phyloP scores from a whole-genome alignment of 2,888 invertebrate genomes.

The Volucella inanis region DNA sequence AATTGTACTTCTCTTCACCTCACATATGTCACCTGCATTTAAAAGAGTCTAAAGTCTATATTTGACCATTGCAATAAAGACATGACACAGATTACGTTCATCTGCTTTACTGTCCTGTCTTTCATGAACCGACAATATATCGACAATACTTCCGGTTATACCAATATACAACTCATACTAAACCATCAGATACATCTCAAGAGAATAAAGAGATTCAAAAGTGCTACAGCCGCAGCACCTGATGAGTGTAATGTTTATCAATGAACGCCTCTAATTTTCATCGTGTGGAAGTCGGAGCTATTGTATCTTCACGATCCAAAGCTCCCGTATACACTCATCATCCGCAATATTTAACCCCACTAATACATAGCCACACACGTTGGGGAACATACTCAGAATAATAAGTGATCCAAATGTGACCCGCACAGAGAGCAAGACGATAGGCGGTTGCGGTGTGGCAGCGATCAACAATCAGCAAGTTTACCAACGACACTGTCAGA shows the following conservation, averaged over 20 bases:
- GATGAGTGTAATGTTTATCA: slow-evolving; percentile 31
- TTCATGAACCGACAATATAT: too few species aligned
- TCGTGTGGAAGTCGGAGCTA: slow-evolving; percentile 46
- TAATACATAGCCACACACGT: slow-evolving; percentile 66
- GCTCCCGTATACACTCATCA: slow-evolving; percentile 71
- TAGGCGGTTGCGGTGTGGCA: too few species aligned
- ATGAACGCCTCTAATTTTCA: slow-evolving; percentile 63
- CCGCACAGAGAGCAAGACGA: slow-evolving; percentile 57
- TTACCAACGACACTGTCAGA: slow-evolving; percentile 20
- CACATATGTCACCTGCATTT: too few species aligned
- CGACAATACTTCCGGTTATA: too few species aligned
- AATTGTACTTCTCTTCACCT: too few species aligned
- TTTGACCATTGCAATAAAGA: too few species aligned
- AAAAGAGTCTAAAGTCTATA: too few species aligned
- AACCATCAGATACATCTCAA: too few species aligned
- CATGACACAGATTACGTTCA: too few species aligned
- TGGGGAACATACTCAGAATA: slow-evolving; percentile 65
- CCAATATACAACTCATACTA: too few species aligned
- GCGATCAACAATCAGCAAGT: background rate
- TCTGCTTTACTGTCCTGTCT: too few species aligned
- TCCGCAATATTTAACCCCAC: slow-evolving; percentile 65
- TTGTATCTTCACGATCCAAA: slow-evolving; percentile 68
- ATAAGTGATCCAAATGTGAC: slow-evolving; percentile 73
- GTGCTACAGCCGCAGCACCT: slow-evolving; percentile 37
- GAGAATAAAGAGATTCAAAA: slow-evolving; percentile 5